These are phyloP conservation scores for Xiphophorus birchmanni DNA, from an alignment of 2,797 vertebrate genomes.

Conservation along the genomic window DNA sequence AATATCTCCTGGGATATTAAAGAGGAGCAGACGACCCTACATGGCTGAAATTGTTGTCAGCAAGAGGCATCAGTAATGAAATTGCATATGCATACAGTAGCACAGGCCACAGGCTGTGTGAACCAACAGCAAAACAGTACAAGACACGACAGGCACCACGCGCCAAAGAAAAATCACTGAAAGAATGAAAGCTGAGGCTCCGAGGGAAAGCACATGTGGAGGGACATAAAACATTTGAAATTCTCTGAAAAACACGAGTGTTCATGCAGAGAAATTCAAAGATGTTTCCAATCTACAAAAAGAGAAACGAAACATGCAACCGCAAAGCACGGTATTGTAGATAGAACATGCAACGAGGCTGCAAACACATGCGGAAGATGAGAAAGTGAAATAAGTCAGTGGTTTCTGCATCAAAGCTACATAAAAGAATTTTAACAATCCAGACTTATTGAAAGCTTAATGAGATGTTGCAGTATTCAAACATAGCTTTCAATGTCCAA, in stretches of 20 bases:
- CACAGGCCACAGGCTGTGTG: conserved; percentile 59
- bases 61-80: conserved; percentile 69
- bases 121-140: conserved; percentile 52
- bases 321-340: conserved; percentile 19
- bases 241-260: neutral
- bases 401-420: conserved; percentile 23
- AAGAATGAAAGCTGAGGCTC: conserved; percentile 25
- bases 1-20: conserved; percentile 65
- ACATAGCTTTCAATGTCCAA: conserved; percentile 14
- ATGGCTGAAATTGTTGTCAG: conserved; percentile 65
- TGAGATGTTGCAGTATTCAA: conserved; percentile 25
- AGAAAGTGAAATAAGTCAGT: conserved; percentile 1
- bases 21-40: conserved; percentile 47
- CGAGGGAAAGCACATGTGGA: conserved; percentile 5
- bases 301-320: conserved; percentile 33
- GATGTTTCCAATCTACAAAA: conserved; percentile 29
- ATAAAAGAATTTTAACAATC: conserved; percentile 20
- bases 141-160: conserved; percentile 49
- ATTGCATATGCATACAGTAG: conserved; percentile 70
- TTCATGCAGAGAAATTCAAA: conserved; percentile 26
- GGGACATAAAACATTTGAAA: conserved; percentile 21
- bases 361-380: conserved; percentile 23
- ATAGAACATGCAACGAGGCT: conserved; percentile 7
- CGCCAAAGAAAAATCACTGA: conserved; percentile 38
- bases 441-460: conserved; percentile 18